phyloP scores from a whole-genome alignment of 2,888 invertebrate genomes.

The Caenorhabditis doughertyi region DNA sequence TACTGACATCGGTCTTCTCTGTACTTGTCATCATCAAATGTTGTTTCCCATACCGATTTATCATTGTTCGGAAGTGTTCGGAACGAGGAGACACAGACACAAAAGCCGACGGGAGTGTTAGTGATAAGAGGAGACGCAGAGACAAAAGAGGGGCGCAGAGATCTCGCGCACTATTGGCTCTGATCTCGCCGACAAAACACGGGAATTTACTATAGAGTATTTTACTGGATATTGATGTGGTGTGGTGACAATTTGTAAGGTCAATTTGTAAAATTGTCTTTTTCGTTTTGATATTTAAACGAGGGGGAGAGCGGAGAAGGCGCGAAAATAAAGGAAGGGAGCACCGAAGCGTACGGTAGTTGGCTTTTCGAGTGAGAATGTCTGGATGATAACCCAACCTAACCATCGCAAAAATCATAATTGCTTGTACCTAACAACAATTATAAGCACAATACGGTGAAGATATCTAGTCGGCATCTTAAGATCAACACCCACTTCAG shows the following conservation, averaged over 20 bases:
- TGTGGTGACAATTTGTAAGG: not conserved
- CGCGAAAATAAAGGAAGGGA: not conserved
- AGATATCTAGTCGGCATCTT: constrained; percentile 15
- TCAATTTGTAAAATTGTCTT: not conserved
- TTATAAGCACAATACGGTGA: not conserved
- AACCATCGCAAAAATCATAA: not conserved
- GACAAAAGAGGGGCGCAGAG: not conserved
- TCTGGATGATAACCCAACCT: not conserved
- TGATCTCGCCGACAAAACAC: constrained; percentile 54
- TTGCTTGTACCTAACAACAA: not conserved
- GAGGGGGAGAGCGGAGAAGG: not conserved
- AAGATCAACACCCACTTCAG: not conserved
- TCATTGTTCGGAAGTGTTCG: constrained; percentile 52
- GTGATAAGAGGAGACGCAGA: constrained; percentile 26
- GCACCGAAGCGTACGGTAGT: not conserved
- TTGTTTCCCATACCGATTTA: constrained; percentile 66
- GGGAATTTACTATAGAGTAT: not conserved
- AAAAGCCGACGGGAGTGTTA: constrained; percentile 1
- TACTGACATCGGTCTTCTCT: too few species aligned
- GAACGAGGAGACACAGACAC: constrained; percentile 7
- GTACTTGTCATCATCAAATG: constrained; percentile 54
- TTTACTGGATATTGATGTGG: constrained; percentile 21
- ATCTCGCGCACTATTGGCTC: constrained; percentile 52
- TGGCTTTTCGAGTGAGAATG: too few species aligned
- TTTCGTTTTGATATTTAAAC: not conserved